Conservation (phyloP, 1,140 invertebrate genomes). For the Bombyx mandarina region DNA sequence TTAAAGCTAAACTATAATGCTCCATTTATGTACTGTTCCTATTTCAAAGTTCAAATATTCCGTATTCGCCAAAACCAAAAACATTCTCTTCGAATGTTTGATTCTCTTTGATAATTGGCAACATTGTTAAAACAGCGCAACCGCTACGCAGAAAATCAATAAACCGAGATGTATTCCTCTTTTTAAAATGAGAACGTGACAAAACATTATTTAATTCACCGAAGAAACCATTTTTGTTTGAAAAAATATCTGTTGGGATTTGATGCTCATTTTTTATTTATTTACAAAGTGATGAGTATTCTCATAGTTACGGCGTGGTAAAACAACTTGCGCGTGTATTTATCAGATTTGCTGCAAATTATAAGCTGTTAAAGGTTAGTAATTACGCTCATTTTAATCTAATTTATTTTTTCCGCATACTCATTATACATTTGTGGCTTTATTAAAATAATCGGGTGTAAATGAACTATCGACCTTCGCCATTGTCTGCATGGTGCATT, state of each 20-base stretch:
- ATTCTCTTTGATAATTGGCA: conserved; percentile 10
- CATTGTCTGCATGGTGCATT: conserved; percentile 70
- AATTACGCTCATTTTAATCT: conserved; percentile 23
- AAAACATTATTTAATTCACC: conserved; percentile 63
- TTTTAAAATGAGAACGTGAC: conserved; percentile 71
- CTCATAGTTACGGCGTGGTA: conserved; percentile 69
- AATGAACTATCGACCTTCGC: conserved; percentile 62
- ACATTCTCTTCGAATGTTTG: background rate
- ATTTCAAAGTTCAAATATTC: too few species aligned
- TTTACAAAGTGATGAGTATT: conserved; percentile 69
- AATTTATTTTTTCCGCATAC: conserved; percentile 5
- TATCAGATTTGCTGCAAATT: conserved; percentile 53
- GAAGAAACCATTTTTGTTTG: conserved; percentile 64
- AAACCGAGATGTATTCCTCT: conserved; percentile 63
- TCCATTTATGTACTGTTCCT: too few species aligned
- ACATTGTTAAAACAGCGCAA: conserved; percentile 27
- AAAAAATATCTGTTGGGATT: conserved; percentile 59
- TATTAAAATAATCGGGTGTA: conserved; percentile 10
- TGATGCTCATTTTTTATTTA: conserved; percentile 71
- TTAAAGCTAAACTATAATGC: too few species aligned
- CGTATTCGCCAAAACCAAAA: too few species aligned
- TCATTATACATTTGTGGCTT: conserved; percentile 6
- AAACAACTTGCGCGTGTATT: conserved; percentile 60
- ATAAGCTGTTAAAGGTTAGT: conserved; percentile 61
- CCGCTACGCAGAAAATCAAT: conserved; percentile 63